A percentile compares a stretch with the other conserved stretches of the same genome.
phyloP scores from a whole-genome alignment of 2,797 vertebrate genomes.

The Sebastes steindachneri region DNA sequence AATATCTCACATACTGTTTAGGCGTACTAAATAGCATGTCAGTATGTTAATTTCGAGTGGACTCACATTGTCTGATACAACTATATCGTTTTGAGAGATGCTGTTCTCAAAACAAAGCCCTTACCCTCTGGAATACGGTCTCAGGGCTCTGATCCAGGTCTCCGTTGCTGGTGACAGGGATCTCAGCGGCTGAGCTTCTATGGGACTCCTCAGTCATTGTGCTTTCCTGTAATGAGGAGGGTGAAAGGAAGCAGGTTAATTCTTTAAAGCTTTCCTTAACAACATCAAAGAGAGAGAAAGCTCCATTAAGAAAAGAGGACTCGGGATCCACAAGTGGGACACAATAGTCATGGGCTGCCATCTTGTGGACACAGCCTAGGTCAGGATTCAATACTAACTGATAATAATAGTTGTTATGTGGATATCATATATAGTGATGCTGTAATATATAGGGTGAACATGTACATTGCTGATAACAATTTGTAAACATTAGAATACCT shows the following conservation, averaged over 20 bases:
- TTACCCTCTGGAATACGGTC: slow-evolving; percentile 88
- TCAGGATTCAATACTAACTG: neutral
- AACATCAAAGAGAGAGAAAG: neutral
- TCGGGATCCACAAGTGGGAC: neutral
- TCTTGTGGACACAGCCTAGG: slow-evolving; percentile 54
- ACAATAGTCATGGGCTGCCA: slow-evolving; percentile 43
- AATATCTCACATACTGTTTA: neutral
- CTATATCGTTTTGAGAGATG: neutral
- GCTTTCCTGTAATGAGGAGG: slow-evolving; percentile 67
- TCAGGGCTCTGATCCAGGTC: slow-evolving; percentile 88
- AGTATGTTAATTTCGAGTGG: neutral
- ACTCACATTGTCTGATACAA: neutral
- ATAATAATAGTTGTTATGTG: neutral
- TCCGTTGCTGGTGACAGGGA: slow-evolving; percentile 95
- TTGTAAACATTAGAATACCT: neutral
- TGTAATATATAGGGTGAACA: neutral
- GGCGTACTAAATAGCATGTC: neutral
- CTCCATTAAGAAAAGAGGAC: neutral
- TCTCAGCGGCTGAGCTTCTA: slow-evolving; percentile 93
- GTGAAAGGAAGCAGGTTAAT: slow-evolving; percentile 26
- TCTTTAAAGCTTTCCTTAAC: slow-evolving; percentile 7
- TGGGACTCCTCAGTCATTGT: slow-evolving; percentile 92
- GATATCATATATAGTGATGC: neutral
- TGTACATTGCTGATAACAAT: neutral
- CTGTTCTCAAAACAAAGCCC: slow-evolving; percentile 9